Evolutionary conservation across 2,797 vertebrate genomes (phyloP).

Genomic region (Eospalax fontanierii): DNA sequence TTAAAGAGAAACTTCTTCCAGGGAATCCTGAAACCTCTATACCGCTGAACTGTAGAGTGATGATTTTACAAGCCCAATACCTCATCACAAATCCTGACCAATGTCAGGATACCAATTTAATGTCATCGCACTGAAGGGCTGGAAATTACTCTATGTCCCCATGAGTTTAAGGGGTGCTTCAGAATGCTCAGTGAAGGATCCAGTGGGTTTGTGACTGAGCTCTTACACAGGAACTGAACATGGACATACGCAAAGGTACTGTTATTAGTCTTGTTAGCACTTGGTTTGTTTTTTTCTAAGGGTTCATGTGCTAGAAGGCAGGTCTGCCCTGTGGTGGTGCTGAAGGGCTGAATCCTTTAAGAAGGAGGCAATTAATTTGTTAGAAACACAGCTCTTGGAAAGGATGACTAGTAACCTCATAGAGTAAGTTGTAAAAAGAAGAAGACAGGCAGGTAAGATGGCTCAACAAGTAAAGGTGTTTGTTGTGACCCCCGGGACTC

Average conservation of each 20-base stretch:
- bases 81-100: not conserved
- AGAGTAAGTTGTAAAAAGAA: not conserved
- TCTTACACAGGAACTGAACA: slow-evolving; percentile 31
- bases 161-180: too few species aligned
- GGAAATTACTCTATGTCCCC: not conserved
- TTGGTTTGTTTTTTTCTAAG: not conserved
- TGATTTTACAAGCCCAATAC: not conserved
- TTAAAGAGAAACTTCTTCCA: not conserved
- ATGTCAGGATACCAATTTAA: not conserved
- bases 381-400: not conserved
- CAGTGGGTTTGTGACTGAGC: not conserved
- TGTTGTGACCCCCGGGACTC: not conserved
- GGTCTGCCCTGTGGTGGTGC: not conserved
- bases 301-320: not conserved
- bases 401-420: not conserved
- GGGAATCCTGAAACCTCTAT: not conserved
- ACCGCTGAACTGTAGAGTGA: not conserved
- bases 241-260: not conserved
- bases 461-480: not conserved
- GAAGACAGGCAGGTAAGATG: too few species aligned
- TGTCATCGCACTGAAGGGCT: not conserved
- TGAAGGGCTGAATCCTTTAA: not conserved
- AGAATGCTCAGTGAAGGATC: not conserved
- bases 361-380: not conserved
- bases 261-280: not conserved